A percentile compares a stretch with the other conserved stretches of the same genome.
These are phyloP conservation scores for Thera britannica DNA, from an alignment of 2,888 invertebrate genomes.

Conservation along the genomic window DNA sequence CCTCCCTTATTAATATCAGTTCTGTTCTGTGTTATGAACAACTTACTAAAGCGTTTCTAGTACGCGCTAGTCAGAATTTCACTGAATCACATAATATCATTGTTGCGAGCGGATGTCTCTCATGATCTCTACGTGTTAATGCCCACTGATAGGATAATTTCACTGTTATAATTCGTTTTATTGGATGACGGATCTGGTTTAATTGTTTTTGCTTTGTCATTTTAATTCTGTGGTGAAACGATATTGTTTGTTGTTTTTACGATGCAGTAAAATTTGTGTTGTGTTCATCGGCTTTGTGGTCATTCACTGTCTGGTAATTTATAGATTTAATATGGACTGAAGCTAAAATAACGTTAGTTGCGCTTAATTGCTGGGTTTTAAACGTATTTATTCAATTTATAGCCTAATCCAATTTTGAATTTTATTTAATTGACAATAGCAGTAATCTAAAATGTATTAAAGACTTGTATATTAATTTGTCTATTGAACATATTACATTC, in stretches of 20 bases:
- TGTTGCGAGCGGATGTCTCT: constrained; percentile 63
- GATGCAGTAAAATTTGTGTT: constrained; percentile 19
- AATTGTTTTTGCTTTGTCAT: constrained; percentile 60
- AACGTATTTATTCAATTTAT: neutral
- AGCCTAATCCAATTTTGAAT: too few relatives aligned
- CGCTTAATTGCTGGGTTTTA: neutral
- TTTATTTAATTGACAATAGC: too few relatives aligned
- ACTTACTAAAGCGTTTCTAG: constrained; percentile 25
- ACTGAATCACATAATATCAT: constrained; percentile 44
- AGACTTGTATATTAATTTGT: too few relatives aligned
- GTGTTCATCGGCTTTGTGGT: constrained; percentile 11
- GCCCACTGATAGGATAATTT: constrained; percentile 67
- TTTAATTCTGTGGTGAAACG: constrained; percentile 32
- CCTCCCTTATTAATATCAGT: constrained; percentile 34
- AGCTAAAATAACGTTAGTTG: neutral
- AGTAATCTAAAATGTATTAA: too few relatives aligned
- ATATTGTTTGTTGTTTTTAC: constrained; percentile 27
- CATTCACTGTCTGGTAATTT: constrained; percentile 11
- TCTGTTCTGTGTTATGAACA: constrained; percentile 43
- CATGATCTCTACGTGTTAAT: constrained; percentile 61
- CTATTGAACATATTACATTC: too few relatives aligned
- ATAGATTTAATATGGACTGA: constrained; percentile 5
- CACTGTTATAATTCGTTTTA: constrained; percentile 61
- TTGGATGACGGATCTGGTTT: constrained; percentile 62
- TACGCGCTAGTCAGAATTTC: constrained; percentile 45